These are phyloP conservation scores for Drosophila rubida DNA, from an alignment of 2,888 invertebrate genomes.

Conservation along the genomic window DNA sequence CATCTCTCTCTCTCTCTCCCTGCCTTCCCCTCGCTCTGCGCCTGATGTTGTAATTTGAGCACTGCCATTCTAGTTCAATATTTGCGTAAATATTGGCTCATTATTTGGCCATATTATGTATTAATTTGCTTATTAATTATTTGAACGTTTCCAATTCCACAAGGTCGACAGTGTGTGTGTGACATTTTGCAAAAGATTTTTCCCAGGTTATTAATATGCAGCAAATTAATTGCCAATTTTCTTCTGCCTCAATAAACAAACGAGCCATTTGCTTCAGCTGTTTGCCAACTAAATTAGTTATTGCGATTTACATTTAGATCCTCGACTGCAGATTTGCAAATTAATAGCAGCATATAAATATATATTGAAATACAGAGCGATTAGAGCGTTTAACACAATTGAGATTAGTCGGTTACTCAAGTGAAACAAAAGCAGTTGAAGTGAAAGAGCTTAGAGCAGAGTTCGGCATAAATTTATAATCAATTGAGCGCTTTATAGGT, in stretches of 20 bases:
- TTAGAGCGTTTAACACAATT: not conserved
- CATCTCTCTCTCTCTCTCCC: not conserved
- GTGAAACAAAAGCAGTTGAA: not conserved
- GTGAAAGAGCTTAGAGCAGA: not conserved
- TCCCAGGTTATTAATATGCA: slow-evolving; percentile 38
- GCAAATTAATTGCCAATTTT: slow-evolving; percentile 45
- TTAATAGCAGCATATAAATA: not conserved
- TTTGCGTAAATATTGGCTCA: slow-evolving; percentile 71
- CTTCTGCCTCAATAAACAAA: slow-evolving; percentile 20
- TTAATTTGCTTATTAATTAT: slow-evolving; percentile 76
- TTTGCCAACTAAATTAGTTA: not conserved
- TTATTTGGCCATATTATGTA: slow-evolving; percentile 71
- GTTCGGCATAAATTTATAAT: not conserved
- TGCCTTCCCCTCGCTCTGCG: slow-evolving; percentile 2
- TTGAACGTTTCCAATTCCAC: slow-evolving; percentile 36
- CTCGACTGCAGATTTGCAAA: not conserved
- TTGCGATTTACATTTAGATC: not conserved
- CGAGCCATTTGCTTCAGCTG: slow-evolving; percentile 14
- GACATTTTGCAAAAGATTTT: slow-evolving; percentile 33
- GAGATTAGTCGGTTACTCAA: not conserved
- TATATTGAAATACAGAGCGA: not conserved
- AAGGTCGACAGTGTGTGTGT: slow-evolving; percentile 16
- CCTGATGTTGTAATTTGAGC: slow-evolving; percentile 56
- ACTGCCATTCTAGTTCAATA: slow-evolving; percentile 54
- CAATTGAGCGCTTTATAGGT: too few relatives aligned